Evolutionary conservation across 2,113 vertebrate genomes (phyloP), one percentile per base, ranked within the genome.

Genomic region (Scatophagus argus): DNA sequence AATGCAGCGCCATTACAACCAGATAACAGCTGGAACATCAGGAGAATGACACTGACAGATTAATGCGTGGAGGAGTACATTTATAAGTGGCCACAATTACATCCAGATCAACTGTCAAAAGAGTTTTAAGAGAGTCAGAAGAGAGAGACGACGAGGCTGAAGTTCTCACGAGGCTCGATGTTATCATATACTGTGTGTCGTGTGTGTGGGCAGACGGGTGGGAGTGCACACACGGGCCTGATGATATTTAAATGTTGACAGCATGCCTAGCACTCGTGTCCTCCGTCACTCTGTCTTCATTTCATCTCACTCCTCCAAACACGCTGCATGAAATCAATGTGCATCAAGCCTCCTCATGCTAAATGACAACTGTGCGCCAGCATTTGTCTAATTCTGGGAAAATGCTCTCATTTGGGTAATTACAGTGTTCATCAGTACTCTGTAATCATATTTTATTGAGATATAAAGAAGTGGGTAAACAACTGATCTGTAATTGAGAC

Each of bases 161-260:
- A 78, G 64, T 68, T 83, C 39, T 73, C 31, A 56, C 74, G 68
- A 60, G 83, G 74, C 62, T 64, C 51, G 23, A 73, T 77, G 78
- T 69, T 41, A 83, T 83, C 68, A 66, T 87, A 83, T 79, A 73
- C 77, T 58, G 64, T 77, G 78, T 75, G 46, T 78, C 49, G 52
- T 67, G 73, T 66, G 84, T 69, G 90, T 85, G 79, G 77, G 89
- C 66, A 60, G 77, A 75, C 43, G 58, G 78, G 83, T 87, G 82
- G 77, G 83, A 85, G 82, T 51, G 55, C 76, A 83, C 49, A n/a
- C 74, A 82, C 78, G 73, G 77, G 73, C 82, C 73, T 73, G 78
- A 62, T 87, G 85, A 88, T 86, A 87, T 90, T 88, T 84, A 81
- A 88, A 89, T 87, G 88, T 87, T 89, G 89, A 88, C 91, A 91